These are phyloP conservation scores for Eubucco bourcierii DNA, from an alignment of 2,113 vertebrate genomes.

Conservation along the genomic window DNA sequence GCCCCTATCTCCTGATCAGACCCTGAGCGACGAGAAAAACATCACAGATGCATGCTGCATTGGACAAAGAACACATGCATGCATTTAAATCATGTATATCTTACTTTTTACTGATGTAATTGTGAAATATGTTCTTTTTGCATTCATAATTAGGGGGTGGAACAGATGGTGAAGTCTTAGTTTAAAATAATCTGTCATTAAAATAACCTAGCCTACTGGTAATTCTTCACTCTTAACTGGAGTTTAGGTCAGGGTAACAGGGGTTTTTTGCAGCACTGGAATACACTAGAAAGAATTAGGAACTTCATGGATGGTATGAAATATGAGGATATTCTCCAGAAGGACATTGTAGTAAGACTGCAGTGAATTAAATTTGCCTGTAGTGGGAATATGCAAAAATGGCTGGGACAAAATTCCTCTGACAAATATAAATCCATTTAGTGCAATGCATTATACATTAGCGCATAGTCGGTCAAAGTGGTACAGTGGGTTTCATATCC, in stretches of 20 bases:
- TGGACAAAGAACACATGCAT: constrained; percentile 74
- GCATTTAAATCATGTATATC: constrained; percentile 82
- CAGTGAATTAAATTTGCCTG: constrained; percentile 64
- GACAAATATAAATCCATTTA: constrained; percentile 77
- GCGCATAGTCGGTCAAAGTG: constrained; percentile 56
- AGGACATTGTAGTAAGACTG: constrained; percentile 59
- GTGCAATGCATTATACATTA: constrained; percentile 73
- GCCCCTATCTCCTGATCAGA: constrained; percentile 22
- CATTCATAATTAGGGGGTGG: constrained; percentile 84
- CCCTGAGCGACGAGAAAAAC: constrained; percentile 62
- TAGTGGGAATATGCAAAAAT: constrained; percentile 58
- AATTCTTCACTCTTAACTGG: constrained; percentile 82
- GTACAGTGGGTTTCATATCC: constrained; percentile 50
- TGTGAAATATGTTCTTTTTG: constrained; percentile 85
- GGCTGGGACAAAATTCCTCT: constrained; percentile 65
- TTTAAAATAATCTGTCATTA: constrained; percentile 87
- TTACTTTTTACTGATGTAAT: constrained; percentile 84
- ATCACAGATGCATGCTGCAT: constrained; percentile 77
- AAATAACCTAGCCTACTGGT: constrained; percentile 81
- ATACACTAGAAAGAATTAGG: constrained; percentile 59
- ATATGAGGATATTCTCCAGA: constrained; percentile 46
- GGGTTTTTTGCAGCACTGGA: constrained; percentile 48
- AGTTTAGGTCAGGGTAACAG: constrained; percentile 76
- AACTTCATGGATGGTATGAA: constrained; percentile 44
- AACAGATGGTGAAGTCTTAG: constrained; percentile 84